Evolutionary conservation across 2,113 vertebrate genomes (phyloP).

Genomic region (Piprites chloris): DNA sequence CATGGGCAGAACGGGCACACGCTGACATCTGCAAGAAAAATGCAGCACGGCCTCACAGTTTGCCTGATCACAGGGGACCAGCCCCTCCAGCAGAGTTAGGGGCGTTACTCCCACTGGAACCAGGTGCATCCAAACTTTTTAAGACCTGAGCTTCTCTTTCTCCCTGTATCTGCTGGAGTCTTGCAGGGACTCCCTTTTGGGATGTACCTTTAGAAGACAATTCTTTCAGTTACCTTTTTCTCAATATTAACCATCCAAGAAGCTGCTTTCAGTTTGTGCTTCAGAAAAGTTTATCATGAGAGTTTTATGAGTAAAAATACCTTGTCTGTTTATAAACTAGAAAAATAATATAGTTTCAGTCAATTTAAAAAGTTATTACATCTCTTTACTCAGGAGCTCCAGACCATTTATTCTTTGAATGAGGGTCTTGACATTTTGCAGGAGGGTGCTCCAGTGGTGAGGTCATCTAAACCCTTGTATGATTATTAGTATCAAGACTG

Average conservation of each 20-base stretch:
- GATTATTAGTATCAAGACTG: background rate
- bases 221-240: background rate
- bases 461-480: background rate
- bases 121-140: too few relatives aligned
- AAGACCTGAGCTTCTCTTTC: background rate
- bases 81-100: background rate
- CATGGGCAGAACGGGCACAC: rapidly evolving
- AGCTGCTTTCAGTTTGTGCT: background rate
- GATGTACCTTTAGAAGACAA: background rate
- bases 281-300: background rate
- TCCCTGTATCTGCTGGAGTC: background rate
- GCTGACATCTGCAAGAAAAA: background rate
- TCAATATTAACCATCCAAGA: background rate
- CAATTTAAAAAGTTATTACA: background rate
- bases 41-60: rapidly evolving
- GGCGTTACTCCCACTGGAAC: background rate
- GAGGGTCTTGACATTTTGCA: background rate
- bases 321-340: background rate
- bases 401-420: background rate
- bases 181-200: background rate
- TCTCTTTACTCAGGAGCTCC: background rate
- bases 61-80: rapidly evolving
- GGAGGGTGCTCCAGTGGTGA: background rate
- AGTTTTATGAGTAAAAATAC: background rate
- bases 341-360: background rate